Conservation (phyloP, 2,797 vertebrate species). For the Intellagama lesueurii region DNA sequence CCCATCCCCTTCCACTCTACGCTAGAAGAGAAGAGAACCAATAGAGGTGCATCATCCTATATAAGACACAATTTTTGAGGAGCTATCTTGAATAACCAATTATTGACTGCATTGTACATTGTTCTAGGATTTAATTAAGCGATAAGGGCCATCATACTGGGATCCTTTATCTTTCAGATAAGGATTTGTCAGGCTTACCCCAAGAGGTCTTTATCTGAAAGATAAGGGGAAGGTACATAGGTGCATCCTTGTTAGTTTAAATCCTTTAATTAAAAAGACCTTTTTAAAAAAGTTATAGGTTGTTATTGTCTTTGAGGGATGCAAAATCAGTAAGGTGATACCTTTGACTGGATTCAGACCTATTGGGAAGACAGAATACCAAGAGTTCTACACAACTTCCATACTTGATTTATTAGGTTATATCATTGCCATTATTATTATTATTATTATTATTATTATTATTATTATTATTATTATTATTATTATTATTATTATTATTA, state of each 20-base stretch:
- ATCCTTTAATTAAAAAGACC: slow-evolving; percentile 69
- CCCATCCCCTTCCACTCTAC: slow-evolving; percentile 17
- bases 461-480: too few species aligned
- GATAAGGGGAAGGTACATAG: slow-evolving; percentile 72
- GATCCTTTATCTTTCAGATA: slow-evolving; percentile 73
- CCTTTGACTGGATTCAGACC: not conserved
- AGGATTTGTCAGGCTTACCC: slow-evolving; percentile 73
- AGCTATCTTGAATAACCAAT: slow-evolving; percentile 73
- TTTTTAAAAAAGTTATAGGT: slow-evolving; percentile 59
- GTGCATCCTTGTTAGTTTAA: slow-evolving; percentile 64
- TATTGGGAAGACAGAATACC: not conserved
- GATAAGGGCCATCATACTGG: slow-evolving; percentile 72
- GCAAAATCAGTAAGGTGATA: slow-evolving; percentile 4
- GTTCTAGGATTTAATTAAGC: slow-evolving; percentile 77
- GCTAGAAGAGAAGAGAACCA: slow-evolving; percentile 7
- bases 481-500: too few species aligned
- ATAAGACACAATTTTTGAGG: slow-evolving; percentile 50
- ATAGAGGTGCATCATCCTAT: slow-evolving; percentile 59
- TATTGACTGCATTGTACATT: slow-evolving; percentile 74
- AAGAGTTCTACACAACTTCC: not conserved
- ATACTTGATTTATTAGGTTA: not conserved
- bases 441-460: too few species aligned
- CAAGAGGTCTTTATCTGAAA: slow-evolving; percentile 73
- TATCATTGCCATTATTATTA: not conserved
- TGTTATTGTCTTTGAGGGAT: slow-evolving; percentile 53